A percentile compares a stretch with the other conserved stretches of the same genome.
Evolutionary conservation across 2,888 invertebrate genomes (phyloP).

Genomic region (Tetrapedia diversipes): DNA sequence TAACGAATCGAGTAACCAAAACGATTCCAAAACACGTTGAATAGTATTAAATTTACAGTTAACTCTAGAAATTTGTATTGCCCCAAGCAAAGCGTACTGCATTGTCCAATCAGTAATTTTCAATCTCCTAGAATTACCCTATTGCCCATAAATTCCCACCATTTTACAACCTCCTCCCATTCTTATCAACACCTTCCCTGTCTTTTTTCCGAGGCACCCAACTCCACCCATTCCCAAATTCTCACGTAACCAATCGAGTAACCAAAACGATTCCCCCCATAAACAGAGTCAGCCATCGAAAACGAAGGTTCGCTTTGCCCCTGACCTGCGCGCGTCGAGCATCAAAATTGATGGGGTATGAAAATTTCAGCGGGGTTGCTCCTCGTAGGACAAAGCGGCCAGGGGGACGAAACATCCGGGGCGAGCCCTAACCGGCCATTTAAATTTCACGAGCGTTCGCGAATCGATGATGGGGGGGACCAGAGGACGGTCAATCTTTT

Average conservation of each 20-base stretch:
- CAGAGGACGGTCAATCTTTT: conserved; percentile 45
- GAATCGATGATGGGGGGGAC: conserved; percentile 45
- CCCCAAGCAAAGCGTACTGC: no score
- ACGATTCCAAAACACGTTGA: no score
- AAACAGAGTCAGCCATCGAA: not conserved
- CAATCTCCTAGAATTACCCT: no score
- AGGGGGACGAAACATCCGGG: conserved; percentile 17
- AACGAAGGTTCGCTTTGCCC: not conserved
- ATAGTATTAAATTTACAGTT: no score
- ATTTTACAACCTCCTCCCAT: no score
- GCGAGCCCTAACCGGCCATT: conserved; percentile 14
- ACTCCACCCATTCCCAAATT: not conserved
- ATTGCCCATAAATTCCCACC: no score
- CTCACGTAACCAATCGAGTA: not conserved
- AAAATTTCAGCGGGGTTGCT: no score
- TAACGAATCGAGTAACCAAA: not conserved
- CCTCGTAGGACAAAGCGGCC: not conserved
- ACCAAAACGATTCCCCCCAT: not conserved
- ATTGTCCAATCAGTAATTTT: no score
- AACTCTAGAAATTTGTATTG: no score
- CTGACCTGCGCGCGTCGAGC: not conserved
- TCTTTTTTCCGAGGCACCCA: not conserved
- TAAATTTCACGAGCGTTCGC: conserved; percentile 40
- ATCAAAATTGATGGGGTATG: conserved; percentile 19
- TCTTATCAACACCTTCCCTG: not conserved